A percentile compares a stretch with the other conserved stretches of the same genome.
phyloP scores from a whole-genome alignment of 2,888 invertebrate species.

The Hipparchia sbordonii region DNA sequence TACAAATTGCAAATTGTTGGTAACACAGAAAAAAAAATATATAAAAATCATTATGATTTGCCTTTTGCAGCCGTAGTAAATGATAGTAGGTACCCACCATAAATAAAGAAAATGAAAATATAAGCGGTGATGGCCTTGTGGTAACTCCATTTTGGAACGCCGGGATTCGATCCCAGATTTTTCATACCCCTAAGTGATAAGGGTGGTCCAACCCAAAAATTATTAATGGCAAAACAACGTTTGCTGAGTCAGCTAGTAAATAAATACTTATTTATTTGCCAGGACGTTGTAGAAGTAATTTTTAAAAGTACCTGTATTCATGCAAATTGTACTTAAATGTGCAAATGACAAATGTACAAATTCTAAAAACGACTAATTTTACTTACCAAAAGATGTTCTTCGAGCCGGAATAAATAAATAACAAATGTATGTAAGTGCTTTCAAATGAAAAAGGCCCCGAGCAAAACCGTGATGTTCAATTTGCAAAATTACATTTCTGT shows the following conservation, averaged over 20 bases:
- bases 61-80: too few relatives aligned
- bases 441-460: slow-evolving; percentile 52
- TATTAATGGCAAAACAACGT: too few relatives aligned
- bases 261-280: background rate
- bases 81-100: too few relatives aligned
- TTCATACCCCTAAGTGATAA: too few relatives aligned
- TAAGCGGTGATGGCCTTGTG: too few relatives aligned
- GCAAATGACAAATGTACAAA: slow-evolving; percentile 16
- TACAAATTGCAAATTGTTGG: background rate
- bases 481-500: slow-evolving; percentile 36
- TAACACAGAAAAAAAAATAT: background rate
- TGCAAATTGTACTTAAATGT: background rate
- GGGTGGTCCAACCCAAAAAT: too few relatives aligned
- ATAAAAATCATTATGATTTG: background rate
- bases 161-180: too few relatives aligned
- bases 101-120: too few relatives aligned
- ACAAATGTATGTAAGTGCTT: slow-evolving; percentile 52
- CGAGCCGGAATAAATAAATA: slow-evolving; percentile 45
- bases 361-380: slow-evolving; percentile 18
- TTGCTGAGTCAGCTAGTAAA: background rate
- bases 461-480: slow-evolving; percentile 57
- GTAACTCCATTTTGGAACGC: too few relatives aligned
- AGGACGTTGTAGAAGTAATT: background rate
- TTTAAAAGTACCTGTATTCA: background rate
- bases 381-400: slow-evolving; percentile 28